Conservation (phyloP, 2,113 vertebrate species). For the Malurus alboscapulatus region DNA sequence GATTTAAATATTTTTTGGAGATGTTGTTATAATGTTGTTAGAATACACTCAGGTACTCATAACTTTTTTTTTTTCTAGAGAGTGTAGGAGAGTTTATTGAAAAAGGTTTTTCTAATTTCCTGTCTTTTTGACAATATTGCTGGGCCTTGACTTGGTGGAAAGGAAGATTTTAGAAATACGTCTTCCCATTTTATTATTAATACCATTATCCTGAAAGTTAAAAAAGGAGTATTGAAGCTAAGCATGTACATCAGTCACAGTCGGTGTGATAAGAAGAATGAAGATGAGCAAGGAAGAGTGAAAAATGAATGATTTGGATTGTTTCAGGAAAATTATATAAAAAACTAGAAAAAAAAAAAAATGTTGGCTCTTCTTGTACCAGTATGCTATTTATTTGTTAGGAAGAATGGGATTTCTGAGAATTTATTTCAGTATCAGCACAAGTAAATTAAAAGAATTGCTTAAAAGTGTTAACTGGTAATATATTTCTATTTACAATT, state of each 20-base stretch:
- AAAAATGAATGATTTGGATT: background rate
- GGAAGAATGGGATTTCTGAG: background rate
- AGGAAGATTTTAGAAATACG: background rate
- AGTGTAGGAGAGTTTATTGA: background rate
- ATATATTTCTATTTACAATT: background rate
- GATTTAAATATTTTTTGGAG: background rate
- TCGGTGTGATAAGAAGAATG: background rate
- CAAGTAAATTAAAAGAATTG: background rate
- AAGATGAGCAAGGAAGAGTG: background rate
- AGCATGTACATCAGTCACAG: background rate
- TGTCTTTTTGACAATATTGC: background rate
- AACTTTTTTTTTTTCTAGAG: background rate
- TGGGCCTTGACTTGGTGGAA: background rate
- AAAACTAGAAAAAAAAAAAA: background rate
- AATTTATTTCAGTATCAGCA: background rate
- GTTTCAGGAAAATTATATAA: background rate
- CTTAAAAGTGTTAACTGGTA: background rate
- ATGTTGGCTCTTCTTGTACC: rapidly evolving
- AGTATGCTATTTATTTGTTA: background rate
- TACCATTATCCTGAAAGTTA: background rate
- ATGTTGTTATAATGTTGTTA: background rate
- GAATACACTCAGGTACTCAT: background rate
- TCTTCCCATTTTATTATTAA: background rate
- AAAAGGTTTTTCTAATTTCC: background rate
- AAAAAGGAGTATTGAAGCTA: background rate